Evolutionary conservation across 2,113 vertebrate species (phyloP), one percentile per base, ranked within the genome.

Genomic region (Antechinus stuartii): DNA sequence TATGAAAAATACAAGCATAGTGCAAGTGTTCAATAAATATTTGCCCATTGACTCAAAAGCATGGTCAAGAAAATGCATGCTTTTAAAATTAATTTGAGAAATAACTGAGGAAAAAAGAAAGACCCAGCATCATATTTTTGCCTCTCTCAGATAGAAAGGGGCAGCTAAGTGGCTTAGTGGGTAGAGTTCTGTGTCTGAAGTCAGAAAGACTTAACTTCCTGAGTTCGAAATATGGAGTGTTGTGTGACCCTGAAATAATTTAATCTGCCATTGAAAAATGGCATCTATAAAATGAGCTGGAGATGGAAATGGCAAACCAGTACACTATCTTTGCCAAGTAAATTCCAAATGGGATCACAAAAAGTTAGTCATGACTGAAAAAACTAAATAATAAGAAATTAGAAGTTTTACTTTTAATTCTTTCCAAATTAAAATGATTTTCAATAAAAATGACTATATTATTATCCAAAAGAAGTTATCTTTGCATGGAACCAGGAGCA

Each of bases 361-460:
- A 30, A 27, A 61, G 27, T 61, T 8, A 30, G 27, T 30, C 57
- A 30, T 61, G 2, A 30, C 10, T 61, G 10, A 61, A 61, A 61
- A 2, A 2, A 61, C 8, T 61, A 61, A 30, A 30, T 61, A 30
- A 27, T 2, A 54, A 22, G 53, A 14, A 61, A 57, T 57, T 57
- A 57, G 56, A 27, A 42, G 26, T 92, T 89, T 76, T 22, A 46
- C 54, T 68, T n/a, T 47, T 24, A 30, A 56, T 52, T 12, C 52
- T 35, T 16, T 91, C 94, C 53, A 61, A 94, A n/a, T 76, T n/a
- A n/a, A 76, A 76, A 76, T 68, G 12, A 68, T n/a, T n/a, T n/a
- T 16, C 4, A 76, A 19, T 35, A 30, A 76, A n/a, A 76, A 35
- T 76, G 61, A 76, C 61, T n/a, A 76, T 76, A n/a, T 76, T 35